A percentile compares a stretch with the other conserved stretches of the same genome.
phyloP scores from a whole-genome alignment of 2,797 vertebrate species.

The Ciconia nigra region DNA sequence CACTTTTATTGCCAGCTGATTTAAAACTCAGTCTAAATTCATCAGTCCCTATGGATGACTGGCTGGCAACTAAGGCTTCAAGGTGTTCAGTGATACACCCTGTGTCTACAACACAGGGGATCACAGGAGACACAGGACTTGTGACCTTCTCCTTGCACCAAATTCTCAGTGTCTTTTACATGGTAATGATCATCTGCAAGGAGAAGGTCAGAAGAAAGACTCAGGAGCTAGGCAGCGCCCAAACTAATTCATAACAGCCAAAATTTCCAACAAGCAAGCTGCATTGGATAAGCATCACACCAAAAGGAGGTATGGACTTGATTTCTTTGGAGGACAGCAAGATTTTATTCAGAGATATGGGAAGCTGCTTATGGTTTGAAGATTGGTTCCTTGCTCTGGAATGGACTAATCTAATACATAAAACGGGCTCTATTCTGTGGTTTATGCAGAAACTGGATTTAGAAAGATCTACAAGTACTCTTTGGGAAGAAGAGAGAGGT shows the following conservation, averaged over 20 bases:
- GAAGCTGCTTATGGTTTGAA: neutral
- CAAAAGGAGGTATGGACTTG: neutral
- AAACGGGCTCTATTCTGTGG: neutral
- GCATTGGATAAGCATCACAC: neutral
- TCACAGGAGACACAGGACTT: too few relatives aligned
- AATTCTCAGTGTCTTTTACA: neutral
- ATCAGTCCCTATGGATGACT: neutral
- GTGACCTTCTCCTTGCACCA: neutral
- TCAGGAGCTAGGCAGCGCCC: neutral
- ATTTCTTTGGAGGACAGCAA: neutral
- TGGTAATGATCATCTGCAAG: neutral
- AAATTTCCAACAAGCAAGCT: neutral
- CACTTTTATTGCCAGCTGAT: neutral
- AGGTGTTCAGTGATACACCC: neutral
- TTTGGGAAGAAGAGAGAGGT: neutral
- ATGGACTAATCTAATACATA: neutral
- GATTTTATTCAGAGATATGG: neutral
- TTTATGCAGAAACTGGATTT: neutral
- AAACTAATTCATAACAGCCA: neutral
- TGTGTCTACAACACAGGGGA: neutral
- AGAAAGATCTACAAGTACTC: neutral
- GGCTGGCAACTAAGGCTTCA: neutral
- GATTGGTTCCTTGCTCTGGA: too few relatives aligned
- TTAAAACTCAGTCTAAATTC: neutral
- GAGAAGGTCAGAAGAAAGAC: neutral